Conservation (phyloP, 1,140 invertebrate species). For the Drosophila orosa region DNA sequence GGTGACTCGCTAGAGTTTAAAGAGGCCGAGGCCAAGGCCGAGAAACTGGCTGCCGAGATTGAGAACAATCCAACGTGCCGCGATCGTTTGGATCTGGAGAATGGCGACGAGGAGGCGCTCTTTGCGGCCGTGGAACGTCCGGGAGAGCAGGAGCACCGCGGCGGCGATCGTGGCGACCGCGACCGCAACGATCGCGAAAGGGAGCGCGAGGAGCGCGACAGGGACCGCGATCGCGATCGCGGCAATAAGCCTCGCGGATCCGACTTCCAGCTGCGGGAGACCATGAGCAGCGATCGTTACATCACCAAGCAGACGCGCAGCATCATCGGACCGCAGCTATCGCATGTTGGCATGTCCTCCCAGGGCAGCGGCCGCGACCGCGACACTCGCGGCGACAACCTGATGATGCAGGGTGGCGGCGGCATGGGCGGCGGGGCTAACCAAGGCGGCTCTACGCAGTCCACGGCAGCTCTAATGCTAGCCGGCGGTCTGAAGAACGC, state of each 20-base stretch:
- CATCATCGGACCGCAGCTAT: conserved; percentile 73
- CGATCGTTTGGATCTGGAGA: conserved; percentile 93
- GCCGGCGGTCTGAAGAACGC: conserved; percentile 69
- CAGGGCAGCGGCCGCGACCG: conserved; percentile 54
- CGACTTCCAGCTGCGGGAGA: conserved; percentile 73
- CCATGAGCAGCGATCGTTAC: conserved; percentile 79
- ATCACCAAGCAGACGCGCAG: conserved; percentile 78
- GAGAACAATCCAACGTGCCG: conserved; percentile 93
- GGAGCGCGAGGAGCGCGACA: conserved; percentile 69
- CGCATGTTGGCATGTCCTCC: conserved; percentile 64
- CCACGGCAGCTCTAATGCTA: conserved; percentile 59
- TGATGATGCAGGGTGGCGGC: conserved; percentile 63
- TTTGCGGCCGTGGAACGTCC: conserved; percentile 90
- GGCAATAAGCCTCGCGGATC: conserved; percentile 66
- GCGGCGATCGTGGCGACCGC: conserved; percentile 58
- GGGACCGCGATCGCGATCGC: conserved; percentile 78
- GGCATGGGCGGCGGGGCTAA: conserved; percentile 45
- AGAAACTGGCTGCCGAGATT: conserved; percentile 95
- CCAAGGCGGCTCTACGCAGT: conserved; percentile 58
- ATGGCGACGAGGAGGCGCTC: conserved; percentile 93
- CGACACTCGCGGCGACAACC: conserved; percentile 59
- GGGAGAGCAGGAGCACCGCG: conserved; percentile 44
- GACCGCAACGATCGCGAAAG: conserved; percentile 69
- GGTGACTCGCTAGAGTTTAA: conserved; percentile 94
- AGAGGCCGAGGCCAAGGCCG: conserved; percentile 92